Conservation (phyloP, 1,140 invertebrate species). For the Cyclargus thomasi region DNA sequence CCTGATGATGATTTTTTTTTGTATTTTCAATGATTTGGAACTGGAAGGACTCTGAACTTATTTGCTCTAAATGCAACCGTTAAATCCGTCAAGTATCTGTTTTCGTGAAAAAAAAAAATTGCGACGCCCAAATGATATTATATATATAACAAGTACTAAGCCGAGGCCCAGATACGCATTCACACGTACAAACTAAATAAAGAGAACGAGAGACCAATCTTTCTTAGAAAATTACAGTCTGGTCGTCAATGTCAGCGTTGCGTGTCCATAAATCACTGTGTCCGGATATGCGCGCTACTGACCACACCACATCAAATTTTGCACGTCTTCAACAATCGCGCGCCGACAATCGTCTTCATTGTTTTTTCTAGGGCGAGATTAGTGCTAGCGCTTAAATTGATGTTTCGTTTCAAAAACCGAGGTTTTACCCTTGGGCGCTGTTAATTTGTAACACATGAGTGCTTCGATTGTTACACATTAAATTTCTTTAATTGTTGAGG, state of each 20-base stretch:
- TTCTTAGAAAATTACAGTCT: background rate
- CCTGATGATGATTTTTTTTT: background rate
- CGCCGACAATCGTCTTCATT: conserved; percentile 7
- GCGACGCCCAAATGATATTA: no score
- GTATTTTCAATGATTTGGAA: background rate
- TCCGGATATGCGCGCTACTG: conserved; percentile 36
- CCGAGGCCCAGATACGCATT: background rate
- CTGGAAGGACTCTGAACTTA: no score
- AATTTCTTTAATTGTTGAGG: background rate
- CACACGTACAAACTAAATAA: background rate
- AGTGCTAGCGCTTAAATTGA: background rate
- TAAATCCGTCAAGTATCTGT: no score
- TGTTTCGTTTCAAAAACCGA: background rate
- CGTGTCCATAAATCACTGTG: conserved; percentile 32
- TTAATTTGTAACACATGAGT: background rate
- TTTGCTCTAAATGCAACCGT: no score
- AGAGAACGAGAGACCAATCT: background rate
- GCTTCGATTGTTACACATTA: background rate
- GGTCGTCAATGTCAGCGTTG: background rate
- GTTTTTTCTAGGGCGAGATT: background rate
- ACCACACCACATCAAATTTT: conserved; percentile 32
- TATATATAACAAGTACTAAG: background rate
- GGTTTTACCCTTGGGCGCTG: background rate
- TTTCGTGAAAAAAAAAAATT: no score
- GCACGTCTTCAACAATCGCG: conserved; percentile 24